Evolutionary conservation across 2,888 invertebrate genomes (phyloP).

Genomic region (Drosophila trichaetosa): DNA sequence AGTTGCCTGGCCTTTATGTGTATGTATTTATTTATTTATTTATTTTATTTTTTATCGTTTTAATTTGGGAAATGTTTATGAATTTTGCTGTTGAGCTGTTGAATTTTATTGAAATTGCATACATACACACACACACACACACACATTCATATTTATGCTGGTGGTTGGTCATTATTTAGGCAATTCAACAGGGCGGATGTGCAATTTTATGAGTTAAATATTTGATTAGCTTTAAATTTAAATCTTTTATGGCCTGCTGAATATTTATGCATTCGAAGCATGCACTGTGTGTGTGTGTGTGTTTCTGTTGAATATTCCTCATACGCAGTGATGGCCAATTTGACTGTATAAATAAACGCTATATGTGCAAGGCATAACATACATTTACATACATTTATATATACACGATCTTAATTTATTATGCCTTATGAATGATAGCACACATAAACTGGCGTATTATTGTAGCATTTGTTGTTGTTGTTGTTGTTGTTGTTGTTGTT

Average conservation of each 20-base stretch:
- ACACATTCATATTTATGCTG: constrained; percentile 3
- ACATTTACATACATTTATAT: not conserved
- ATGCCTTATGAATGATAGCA: constrained; percentile 61
- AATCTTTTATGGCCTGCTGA: constrained; percentile 39
- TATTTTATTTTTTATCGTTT: not conserved
- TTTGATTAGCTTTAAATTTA: constrained; percentile 41
- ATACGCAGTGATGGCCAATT: constrained; percentile 49
- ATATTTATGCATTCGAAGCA: constrained; percentile 35
- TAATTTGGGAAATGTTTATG: constrained; percentile 32
- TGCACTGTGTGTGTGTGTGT: constrained; percentile 5
- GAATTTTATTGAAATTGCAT: constrained; percentile 19
- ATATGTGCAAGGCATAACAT: constrained; percentile 3
- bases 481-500: constrained; percentile 11
- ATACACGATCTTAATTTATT: constrained; percentile 33
- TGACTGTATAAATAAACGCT: constrained; percentile 51
- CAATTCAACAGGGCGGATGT: constrained; percentile 44
- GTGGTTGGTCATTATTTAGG: constrained; percentile 1
- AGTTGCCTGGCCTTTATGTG: constrained; percentile 19
- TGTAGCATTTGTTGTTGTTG: constrained; percentile 35
- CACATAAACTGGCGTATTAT: constrained; percentile 32
- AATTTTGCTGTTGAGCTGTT: constrained; percentile 37
- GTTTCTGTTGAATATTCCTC: constrained; percentile 32
- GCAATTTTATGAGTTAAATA: constrained; percentile 46
- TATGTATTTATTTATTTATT: constrained; percentile 8
- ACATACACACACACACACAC: not conserved